Base-by-base conservation (phyloP, 2,113 vertebrate genomes). In the Vombatus ursinus region DNA sequence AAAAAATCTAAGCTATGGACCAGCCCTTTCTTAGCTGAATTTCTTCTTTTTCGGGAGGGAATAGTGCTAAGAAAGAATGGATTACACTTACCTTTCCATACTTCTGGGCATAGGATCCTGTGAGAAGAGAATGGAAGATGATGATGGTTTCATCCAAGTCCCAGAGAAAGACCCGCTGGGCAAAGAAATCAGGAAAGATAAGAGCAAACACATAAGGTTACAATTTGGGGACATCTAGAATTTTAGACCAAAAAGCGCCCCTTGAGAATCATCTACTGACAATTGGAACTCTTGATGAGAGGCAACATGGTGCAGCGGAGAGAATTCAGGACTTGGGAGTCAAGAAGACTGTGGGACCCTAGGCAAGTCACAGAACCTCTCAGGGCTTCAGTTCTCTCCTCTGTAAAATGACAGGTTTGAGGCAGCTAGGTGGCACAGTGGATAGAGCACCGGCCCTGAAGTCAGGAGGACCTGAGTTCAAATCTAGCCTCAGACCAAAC, bases 141-240 rank as follows among this genome's bases (percentile, higher is more conserved):
- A 99, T 99, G 96, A 99, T 99, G 96, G 99, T 99, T 98, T 99
- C 99, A 97, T 99, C 99, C 98, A 99, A 98, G 98, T 99, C 99
- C 99, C 99, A 99, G 44, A 99, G 98, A 93, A 99, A 99, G 95
- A 99, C 98, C 24, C 99, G 97, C 99, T 99, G 95, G 44, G 93
- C 24, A 91, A 96, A 95, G 90, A 98, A 98, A 96, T 96, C 84
- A 97, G 26, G 97, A 96, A 97, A 95, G 89, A 95, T 53, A 95
- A 92, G 52, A 84, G 37, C n/a, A 84, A n/a, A 84, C 19, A 84
- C 37, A 23, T 84, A 7, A 84, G 37, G 6, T 44, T 44, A 44
- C n/a, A 23, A 8, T 84, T n/a, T 44, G 4, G 19, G n/a, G n/a
- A 84, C 68, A 84, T 8, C 0, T 6, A 44, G 19, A 23, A 84